Conservation (phyloP, 2,888 invertebrate genomes). For the Drosophila subquinaria region DNA sequence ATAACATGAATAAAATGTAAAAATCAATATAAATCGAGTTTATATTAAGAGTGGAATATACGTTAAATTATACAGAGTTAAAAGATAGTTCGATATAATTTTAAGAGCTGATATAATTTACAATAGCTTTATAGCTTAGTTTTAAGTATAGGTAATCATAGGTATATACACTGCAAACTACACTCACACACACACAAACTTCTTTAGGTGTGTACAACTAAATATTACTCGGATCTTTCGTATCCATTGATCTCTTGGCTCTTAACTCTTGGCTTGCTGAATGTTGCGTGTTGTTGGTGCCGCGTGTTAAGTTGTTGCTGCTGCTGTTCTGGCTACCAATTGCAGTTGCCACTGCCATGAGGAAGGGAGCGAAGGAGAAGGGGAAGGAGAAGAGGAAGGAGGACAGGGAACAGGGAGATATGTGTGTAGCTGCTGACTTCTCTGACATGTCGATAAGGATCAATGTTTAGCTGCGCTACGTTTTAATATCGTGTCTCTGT, state of each 20-base stretch:
- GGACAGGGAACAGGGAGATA: not conserved
- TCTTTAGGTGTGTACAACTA: conserved; percentile 4
- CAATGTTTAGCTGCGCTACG: conserved; percentile 79
- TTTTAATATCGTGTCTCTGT: conserved; percentile 68
- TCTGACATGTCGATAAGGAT: conserved; percentile 81
- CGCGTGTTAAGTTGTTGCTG: conserved; percentile 73
- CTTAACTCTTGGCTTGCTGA: conserved; percentile 10
- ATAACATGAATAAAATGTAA: too few relatives aligned
- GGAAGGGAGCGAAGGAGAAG: not conserved
- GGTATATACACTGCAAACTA: not conserved
- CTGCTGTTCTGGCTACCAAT: conserved; percentile 72
- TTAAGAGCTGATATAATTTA: not conserved
- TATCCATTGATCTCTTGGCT: conserved; percentile 42
- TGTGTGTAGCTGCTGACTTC: conserved; percentile 31
- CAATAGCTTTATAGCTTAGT: not conserved
- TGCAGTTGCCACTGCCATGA: conserved; percentile 32
- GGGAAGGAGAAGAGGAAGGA: not conserved
- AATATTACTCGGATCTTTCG: conserved; percentile 3
- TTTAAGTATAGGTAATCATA: not conserved
- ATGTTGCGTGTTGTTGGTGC: conserved; percentile 51
- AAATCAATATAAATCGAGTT: too few relatives aligned
- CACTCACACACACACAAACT: not conserved
- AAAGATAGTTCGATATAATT: not conserved
- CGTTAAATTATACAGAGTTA: too few relatives aligned
- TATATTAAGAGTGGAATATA: too few relatives aligned